Conservation (phyloP, 2,113 vertebrate species). For the Sarotherodon lohbergeri region DNA sequence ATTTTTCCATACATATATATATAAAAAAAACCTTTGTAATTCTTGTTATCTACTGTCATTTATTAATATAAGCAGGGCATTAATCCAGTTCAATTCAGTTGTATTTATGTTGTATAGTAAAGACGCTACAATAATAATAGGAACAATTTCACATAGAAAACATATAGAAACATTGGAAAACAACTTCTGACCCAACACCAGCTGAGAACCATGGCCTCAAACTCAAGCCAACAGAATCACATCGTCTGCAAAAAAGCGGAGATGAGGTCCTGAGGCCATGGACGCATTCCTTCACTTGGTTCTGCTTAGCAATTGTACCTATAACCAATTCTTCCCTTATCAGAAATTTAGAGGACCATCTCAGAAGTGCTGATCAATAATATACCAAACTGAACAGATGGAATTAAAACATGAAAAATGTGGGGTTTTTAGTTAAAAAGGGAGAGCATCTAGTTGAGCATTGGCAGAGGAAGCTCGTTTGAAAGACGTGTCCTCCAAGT, state of each 20-base stretch:
- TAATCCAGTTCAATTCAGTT: not conserved
- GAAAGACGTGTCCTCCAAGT: not conserved
- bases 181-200: not conserved
- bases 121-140: not conserved
- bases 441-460: not conserved
- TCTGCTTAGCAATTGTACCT: not conserved
- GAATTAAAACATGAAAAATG: not conserved
- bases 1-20: not conserved
- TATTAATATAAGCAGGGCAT: not conserved
- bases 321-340: not conserved
- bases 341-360: not conserved
- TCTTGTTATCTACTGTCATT: not conserved
- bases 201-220: not conserved
- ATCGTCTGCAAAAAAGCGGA: not conserved
- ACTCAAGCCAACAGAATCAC: not conserved
- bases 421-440: not conserved
- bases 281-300: not conserved
- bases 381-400: not conserved
- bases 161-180: not conserved
- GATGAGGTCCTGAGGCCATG: not conserved
- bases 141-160: not conserved
- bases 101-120: not conserved
- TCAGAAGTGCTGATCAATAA: not conserved
- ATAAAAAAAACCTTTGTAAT: not conserved
- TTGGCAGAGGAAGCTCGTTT: not conserved